Evolutionary conservation across 30 jellyfish, hydroid and myxozoan genomes (phyloP), one percentile per base, ranked within the genome.

Genomic region (Chrysaora quinquecirrha): DNA sequence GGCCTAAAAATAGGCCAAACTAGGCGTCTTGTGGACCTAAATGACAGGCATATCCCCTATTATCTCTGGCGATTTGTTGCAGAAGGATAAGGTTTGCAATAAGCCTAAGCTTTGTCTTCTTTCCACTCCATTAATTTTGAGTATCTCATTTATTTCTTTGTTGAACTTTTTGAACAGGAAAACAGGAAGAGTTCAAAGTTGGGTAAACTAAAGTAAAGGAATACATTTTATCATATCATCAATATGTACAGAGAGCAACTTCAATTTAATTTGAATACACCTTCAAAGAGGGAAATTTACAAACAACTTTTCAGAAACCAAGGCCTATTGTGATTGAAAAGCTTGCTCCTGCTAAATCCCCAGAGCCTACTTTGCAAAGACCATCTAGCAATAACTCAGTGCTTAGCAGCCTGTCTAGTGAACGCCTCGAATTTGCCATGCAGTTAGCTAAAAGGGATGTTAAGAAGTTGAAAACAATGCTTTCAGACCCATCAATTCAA

Each of bases 401-500:
- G 4, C 10, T 54, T 18, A 43, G 63, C 22, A 67, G 75, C 34
- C 35, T 88, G 19, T 80, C 98, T 11, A 92, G 95, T 81, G 96
- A 92, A 24, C 93, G 96, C 21, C 87, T 92, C 6, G 92, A 90
- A 22, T 64, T 82, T 20, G 98, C 98, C 30, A 77, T 92, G 89
- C 91, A 92, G 62, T 78, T 92, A 29, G 98, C 98, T 34, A 92
- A 92, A 64, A 80, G 89, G 64, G 98, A 92, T 82, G 89, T 92
- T 0, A 86, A 61, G 30, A 79, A 82, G 60, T 52, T 92, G 43
- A 86, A 87, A 49, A 72, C 48, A 0, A 92, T 92, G 98, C 47
- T 86, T 23, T 58, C 83, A 0, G 88, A 68, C 34, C 91, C 84
- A 0, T 29, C 54, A 1, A 32, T 66, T 18, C 32, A 81, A 49